Percentiles rank a stretch among this genome's conserved stretches.
Conservation (phyloP, 2,888 invertebrate genomes). For the Tenthredo mesomela region DNA sequence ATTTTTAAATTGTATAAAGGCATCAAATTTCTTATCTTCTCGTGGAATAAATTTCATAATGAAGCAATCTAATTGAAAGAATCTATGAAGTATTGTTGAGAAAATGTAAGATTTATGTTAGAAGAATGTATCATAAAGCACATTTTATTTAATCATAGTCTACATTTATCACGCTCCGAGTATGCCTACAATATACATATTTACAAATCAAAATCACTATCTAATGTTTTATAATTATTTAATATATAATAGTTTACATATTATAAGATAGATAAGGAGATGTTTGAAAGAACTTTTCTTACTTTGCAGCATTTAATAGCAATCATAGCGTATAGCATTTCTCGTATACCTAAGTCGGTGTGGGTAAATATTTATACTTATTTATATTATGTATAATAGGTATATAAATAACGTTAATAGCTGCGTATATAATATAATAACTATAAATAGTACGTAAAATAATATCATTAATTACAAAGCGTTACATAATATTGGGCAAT, state of each 20-base stretch:
- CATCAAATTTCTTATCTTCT: not conserved
- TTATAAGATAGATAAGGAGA: slow-evolving; percentile 26
- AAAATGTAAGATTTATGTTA: not conserved
- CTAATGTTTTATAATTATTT: slow-evolving; percentile 54
- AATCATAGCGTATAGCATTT: not conserved
- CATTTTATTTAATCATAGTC: slow-evolving; percentile 70
- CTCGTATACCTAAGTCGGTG: not conserved
- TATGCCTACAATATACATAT: slow-evolving; percentile 73
- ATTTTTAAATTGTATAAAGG: not conserved
- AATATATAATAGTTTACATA: slow-evolving; percentile 3
- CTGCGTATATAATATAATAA: slow-evolving; percentile 3
- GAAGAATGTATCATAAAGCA: slow-evolving; percentile 72
- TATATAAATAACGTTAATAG: slow-evolving; percentile 28
- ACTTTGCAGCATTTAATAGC: not conserved
- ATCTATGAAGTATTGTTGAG: not conserved
- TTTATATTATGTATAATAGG: slow-evolving; percentile 16
- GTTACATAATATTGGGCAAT: slow-evolving; percentile 57
- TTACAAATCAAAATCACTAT: slow-evolving; percentile 68
- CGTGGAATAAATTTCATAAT: not conserved
- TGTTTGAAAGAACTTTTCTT: not conserved
- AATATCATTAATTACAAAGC: slow-evolving; percentile 67
- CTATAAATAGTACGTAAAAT: slow-evolving; percentile 27
- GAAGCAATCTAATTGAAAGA: not conserved
- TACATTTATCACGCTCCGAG: slow-evolving; percentile 69
- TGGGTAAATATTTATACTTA: slow-evolving; percentile 1